These are phyloP conservation scores for Leptinotarsa undecemlineata DNA, from an alignment of 1,140 invertebrate species.

Conservation along the genomic window DNA sequence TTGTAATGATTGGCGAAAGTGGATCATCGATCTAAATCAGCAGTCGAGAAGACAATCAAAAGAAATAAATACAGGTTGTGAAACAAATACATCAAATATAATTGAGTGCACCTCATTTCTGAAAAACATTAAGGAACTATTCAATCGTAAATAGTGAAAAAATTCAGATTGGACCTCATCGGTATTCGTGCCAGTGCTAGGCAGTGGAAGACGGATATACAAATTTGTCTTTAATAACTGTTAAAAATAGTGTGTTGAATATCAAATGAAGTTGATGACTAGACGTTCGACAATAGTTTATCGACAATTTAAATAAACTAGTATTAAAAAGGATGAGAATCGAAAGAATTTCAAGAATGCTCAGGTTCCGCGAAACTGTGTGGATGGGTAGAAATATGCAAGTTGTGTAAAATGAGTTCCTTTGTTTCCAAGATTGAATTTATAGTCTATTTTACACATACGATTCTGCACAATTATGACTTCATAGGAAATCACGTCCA, in stretches of 20 bases:
- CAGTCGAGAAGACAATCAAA: background rate
- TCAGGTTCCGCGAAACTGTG: too few species aligned
- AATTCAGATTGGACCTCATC: background rate
- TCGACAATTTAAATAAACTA: too few species aligned
- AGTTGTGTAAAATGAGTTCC: too few species aligned
- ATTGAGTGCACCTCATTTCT: background rate
- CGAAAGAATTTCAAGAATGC: too few species aligned
- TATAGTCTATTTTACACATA: too few species aligned
- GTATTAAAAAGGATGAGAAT: too few species aligned
- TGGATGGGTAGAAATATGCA: too few species aligned
- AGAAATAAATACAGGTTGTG: background rate
- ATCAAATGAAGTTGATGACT: background rate
- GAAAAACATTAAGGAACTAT: background rate
- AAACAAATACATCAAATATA: background rate
- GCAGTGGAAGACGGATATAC: background rate
- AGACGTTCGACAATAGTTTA: background rate
- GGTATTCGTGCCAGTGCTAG: background rate
- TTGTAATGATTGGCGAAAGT: background rate
- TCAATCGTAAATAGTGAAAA: background rate
- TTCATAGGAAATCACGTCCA: too few species aligned
- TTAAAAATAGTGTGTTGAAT: background rate
- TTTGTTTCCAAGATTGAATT: too few species aligned
- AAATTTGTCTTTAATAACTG: background rate
- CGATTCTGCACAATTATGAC: too few species aligned
- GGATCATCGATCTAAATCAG: background rate